Conservation (phyloP, 2,888 invertebrate genomes). For the Drosophila pseudotakahashii region DNA sequence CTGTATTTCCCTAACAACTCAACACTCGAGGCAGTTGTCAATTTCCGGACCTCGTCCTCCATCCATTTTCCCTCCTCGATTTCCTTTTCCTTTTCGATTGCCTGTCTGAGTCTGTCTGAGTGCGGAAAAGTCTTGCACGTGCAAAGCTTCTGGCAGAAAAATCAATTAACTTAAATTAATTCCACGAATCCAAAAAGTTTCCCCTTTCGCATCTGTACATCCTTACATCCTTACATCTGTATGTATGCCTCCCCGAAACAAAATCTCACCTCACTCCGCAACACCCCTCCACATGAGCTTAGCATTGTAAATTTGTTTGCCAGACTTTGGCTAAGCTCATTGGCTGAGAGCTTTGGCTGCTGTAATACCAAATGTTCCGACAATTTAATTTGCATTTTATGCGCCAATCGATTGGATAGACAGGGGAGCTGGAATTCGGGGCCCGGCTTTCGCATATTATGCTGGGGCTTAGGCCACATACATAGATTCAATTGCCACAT, state of each 20-base stretch:
- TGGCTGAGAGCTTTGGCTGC: slow-evolving; percentile 58
- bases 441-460: slow-evolving; percentile 34
- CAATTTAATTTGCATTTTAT: slow-evolving; percentile 71
- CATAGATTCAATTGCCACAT: slow-evolving; percentile 41
- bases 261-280: not conserved
- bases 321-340: slow-evolving; percentile 58
- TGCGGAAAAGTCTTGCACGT: slow-evolving; percentile 53
- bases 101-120: slow-evolving; percentile 5
- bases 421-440: slow-evolving; percentile 15
- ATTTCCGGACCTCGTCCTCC: slow-evolving; percentile 34
- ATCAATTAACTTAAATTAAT: slow-evolving; percentile 77
- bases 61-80: not conserved
- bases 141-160: slow-evolving; percentile 57
- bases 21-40: slow-evolving; percentile 62
- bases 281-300: slow-evolving; percentile 51
- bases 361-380: slow-evolving; percentile 65
- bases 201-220: slow-evolving; percentile 6
- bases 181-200: slow-evolving; percentile 47
- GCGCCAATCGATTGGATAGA: slow-evolving; percentile 35
- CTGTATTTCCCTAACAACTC: slow-evolving; percentile 71
- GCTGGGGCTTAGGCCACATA: slow-evolving; percentile 36
- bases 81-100: slow-evolving; percentile 32
- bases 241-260: slow-evolving; percentile 3
- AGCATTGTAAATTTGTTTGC: slow-evolving; percentile 64
- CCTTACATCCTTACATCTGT: slow-evolving; percentile 2